Evolutionary conservation across 1,140 invertebrate genomes (phyloP), one percentile per base, ranked within the genome.

Genomic region (Stegodyphus dumicola): DNA sequence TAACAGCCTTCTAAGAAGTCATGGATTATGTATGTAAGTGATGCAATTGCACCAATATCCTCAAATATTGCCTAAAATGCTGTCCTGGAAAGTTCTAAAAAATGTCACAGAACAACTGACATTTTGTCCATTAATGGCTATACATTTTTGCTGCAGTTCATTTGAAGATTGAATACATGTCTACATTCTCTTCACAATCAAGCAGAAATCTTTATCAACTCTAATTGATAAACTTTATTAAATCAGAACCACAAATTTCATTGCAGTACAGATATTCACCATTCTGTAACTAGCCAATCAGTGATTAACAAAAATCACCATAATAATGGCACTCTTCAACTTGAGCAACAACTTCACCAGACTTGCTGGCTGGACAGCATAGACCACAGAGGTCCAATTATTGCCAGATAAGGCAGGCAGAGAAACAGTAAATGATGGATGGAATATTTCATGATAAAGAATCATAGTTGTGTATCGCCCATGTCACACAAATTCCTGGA

Each of bases 401-500:
- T 69, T 85, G 74, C 81, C 81, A 85, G 81, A 53, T 69, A 85
- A 77, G 74, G 74, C 73, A 85, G 81, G 73, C 52, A 77, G 81
- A 85, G 65, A 76, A 85, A 76, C 33, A 49, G 70, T 60, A 85
- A 79, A 70, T 85, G 81, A 85, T 85, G 81, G 81, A 85, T 85
- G 81, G 81, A 85, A 56, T 85, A 69, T 71, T 56, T 18, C 49
- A 76, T 56, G 17, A 76, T 7, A 49, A 51, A 33, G 49, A 73
- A 77, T 89, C 88, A 89, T 73, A 89, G 87, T 77, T 88, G 88
- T 17, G 88, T 90, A 80, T 87, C 90, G 65, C 87, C 86, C 81
- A 87, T 85, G 80, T 89, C 88, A 78, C 88, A 89, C 64, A 89
- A 56, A 77, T 89, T 88, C 84, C 88, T 85, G 74, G 91, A 92